Conservation (phyloP, 2,888 invertebrate species). For the Strigamia transsilvanica region DNA sequence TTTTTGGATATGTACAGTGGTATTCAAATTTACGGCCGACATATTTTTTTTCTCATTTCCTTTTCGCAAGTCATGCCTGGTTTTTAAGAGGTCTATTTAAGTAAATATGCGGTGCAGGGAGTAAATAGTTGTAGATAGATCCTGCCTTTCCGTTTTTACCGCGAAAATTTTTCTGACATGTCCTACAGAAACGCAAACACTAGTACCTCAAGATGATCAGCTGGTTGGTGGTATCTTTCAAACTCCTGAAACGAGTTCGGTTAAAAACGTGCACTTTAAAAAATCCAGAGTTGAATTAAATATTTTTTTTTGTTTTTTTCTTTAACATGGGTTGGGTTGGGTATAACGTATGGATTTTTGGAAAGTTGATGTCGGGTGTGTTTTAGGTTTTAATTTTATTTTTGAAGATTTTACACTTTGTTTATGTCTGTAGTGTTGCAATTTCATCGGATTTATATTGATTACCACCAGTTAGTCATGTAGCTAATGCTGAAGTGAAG, state of each 20-base stretch:
- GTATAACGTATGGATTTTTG: too few relatives aligned
- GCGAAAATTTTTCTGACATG: neutral
- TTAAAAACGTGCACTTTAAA: too few relatives aligned
- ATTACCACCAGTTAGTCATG: too few relatives aligned
- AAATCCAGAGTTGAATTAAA: neutral
- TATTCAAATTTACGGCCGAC: slow-evolving; percentile 31
- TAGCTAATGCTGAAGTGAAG: too few relatives aligned
- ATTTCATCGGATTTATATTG: too few relatives aligned
- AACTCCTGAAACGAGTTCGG: too few relatives aligned
- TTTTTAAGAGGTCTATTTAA: slow-evolving; percentile 49
- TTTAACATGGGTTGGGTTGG: too few relatives aligned
- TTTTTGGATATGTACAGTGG: neutral
- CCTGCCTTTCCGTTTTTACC: neutral
- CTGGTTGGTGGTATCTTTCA: neutral
- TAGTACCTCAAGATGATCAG: neutral
- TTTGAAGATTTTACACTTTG: too few relatives aligned
- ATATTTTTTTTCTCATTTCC: slow-evolving; percentile 46
- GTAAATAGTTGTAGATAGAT: slow-evolving; percentile 35
- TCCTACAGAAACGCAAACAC: neutral
- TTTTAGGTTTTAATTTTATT: too few relatives aligned
- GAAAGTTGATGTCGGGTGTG: too few relatives aligned
- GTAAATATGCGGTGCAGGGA: slow-evolving; percentile 40
- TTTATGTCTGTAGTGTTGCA: too few relatives aligned
- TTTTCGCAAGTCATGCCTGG: slow-evolving; percentile 37
- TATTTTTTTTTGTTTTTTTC: too few relatives aligned